Evolutionary conservation across 2,113 vertebrate genomes (phyloP).

Genomic region (Eleginops maclovinus): DNA sequence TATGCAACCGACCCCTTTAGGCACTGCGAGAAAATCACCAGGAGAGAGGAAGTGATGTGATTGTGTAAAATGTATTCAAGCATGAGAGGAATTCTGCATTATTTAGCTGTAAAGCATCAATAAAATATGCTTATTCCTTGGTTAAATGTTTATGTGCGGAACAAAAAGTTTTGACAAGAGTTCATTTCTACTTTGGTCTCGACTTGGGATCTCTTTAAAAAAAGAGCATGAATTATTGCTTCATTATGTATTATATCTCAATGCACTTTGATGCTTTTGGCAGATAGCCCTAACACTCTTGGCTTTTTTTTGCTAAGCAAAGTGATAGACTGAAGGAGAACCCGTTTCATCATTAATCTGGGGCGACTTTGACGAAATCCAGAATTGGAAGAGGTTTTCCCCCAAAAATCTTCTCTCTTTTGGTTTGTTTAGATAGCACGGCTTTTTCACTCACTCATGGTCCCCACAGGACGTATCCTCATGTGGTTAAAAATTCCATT

Average conservation of each 20-base stretch:
- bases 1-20: constrained; percentile 68
- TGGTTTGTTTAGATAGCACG: too few species aligned
- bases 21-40: constrained; percentile 42
- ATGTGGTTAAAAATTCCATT: too few species aligned
- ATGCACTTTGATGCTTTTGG: constrained; percentile 32
- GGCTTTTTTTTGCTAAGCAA: constrained; percentile 21
- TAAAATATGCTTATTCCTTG: constrained; percentile 51
- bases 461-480: background rate
- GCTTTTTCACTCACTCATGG: background rate
- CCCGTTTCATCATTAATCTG: constrained; percentile 23
- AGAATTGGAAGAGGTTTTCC: background rate
- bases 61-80: constrained; percentile 58
- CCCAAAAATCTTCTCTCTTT: background rate
- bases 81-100: constrained; percentile 63
- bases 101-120: constrained; percentile 69
- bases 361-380: constrained; percentile 13
- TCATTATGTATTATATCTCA: constrained; percentile 17
- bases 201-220: background rate
- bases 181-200: background rate
- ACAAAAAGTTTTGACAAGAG: constrained; percentile 1
- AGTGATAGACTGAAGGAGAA: background rate
- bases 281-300: constrained; percentile 20
- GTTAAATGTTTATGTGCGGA: constrained; percentile 22
- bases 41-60: constrained; percentile 46
- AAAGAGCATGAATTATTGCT: background rate